Percentiles rank a stretch among this genome's conserved stretches.
These are phyloP conservation scores for Seriola quinqueradiata DNA, from an alignment of 2,113 vertebrate species.

Conservation along the genomic window DNA sequence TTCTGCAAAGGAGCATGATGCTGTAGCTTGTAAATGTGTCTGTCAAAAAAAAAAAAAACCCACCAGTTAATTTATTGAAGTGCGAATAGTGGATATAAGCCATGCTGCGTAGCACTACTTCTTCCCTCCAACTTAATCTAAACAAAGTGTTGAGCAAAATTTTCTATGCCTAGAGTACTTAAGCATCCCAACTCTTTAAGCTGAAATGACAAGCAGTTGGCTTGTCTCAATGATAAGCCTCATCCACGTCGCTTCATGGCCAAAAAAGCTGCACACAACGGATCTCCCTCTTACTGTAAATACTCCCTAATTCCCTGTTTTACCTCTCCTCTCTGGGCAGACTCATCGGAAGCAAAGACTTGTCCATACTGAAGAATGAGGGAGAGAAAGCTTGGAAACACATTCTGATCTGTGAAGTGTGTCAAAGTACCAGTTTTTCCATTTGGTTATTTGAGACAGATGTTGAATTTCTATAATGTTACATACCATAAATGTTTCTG, in stretches of 20 bases:
- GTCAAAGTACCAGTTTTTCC: slow-evolving; percentile 6
- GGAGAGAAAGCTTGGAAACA: neutral
- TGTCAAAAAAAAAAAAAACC: slow-evolving; percentile 1
- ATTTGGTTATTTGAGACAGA: neutral
- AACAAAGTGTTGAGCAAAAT: slow-evolving; percentile 60
- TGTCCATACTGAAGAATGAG: neutral
- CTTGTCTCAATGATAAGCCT: slow-evolving; percentile 59
- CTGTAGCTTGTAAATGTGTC: slow-evolving; percentile 1
- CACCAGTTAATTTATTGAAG: slow-evolving; percentile 32
- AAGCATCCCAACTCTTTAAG: slow-evolving; percentile 54
- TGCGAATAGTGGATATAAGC: slow-evolving; percentile 52
- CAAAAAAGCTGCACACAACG: slow-evolving; percentile 44
- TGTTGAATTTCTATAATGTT: neutral
- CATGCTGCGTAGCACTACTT: slow-evolving; percentile 47
- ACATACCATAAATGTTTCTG: neutral
- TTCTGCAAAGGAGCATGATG: neutral
- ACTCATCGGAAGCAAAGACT: slow-evolving; percentile 25
- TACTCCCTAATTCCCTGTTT: slow-evolving; percentile 67
- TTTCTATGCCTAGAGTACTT: slow-evolving; percentile 55
- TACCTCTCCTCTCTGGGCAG: slow-evolving; percentile 28
- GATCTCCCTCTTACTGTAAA: slow-evolving; percentile 54
- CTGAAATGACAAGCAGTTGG: slow-evolving; percentile 69
- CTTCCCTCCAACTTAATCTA: slow-evolving; percentile 56
- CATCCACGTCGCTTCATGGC: slow-evolving; percentile 56
- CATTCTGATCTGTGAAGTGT: slow-evolving; percentile 6